Evolutionary conservation across 2,113 vertebrate genomes (phyloP).

Genomic region (Clinocottus analis): DNA sequence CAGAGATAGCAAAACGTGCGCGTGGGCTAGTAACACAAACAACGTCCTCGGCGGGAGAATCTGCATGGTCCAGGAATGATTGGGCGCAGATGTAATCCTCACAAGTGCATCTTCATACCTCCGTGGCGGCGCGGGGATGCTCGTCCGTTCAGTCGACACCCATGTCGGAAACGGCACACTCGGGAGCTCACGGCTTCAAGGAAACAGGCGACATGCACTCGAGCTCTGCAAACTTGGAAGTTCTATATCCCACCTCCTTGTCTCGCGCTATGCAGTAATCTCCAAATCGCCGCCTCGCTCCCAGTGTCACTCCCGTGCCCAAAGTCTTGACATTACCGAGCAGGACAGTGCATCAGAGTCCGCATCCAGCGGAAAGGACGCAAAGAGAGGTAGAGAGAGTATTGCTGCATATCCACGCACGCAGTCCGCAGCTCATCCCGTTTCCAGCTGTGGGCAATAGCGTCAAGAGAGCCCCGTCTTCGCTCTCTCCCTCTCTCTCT

Average conservation of each 20-base stretch:
- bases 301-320: constrained; percentile 36
- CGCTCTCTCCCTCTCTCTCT: background rate
- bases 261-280: constrained; percentile 25
- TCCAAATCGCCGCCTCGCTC: background rate
- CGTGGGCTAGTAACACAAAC: constrained; percentile 68
- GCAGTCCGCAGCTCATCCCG: constrained; percentile 8
- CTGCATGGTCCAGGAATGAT: constrained; percentile 78
- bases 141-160: constrained; percentile 71
- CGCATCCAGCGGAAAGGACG: constrained; percentile 9
- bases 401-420: constrained; percentile 50
- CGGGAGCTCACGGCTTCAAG: background rate
- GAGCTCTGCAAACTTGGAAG: constrained; percentile 59
- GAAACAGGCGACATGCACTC: constrained; percentile 6
- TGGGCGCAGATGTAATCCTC: constrained; percentile 51
- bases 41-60: constrained; percentile 70
- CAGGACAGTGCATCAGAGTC: constrained; percentile 42
- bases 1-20: constrained; percentile 62
- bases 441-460: constrained; percentile 19
- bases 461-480: background rate
- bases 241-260: constrained; percentile 16
- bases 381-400: background rate
- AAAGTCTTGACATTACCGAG: constrained; percentile 47
- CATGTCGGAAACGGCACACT: constrained; percentile 49
- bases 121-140: constrained; percentile 22
- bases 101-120: constrained; percentile 61